Base-by-base conservation (phyloP, 2,113 vertebrate species). In the Ictalurus punctatus region DNA sequence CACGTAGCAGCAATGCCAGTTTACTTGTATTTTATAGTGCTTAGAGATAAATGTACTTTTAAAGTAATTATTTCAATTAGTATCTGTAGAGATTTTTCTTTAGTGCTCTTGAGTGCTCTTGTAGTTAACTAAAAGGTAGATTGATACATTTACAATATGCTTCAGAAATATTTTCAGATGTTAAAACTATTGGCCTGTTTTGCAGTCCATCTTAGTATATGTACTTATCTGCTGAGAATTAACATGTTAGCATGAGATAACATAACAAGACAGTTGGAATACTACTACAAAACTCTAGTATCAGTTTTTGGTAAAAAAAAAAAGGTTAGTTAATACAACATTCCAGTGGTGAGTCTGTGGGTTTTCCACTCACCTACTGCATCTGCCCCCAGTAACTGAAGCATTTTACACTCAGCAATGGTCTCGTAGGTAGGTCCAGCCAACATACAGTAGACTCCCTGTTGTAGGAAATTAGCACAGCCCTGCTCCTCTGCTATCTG, bases 381-480 rank as follows among this genome's bases (percentile, higher is more conserved):
- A 9, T 96, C 96, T 14, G 94, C 95, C 27, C 96, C 95, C 56
- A 96, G 91, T 16, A 0, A 87, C 88, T 93, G 91, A 86, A 96
- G 93, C 37, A 91, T 27, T 88, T 37, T 94, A 92, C 92, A 93
- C 92, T 96, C 96, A 6, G 96, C 96, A 71, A 96, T 92, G 80
- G 95, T 96, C 90, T 96, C 96, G 10, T 90, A 96, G 65, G 92
- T 90, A 2, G 96, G 96, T 5, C 96, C 96, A 12, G 91, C 91
- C 90, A 96, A 0, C 94, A 96, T 96, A 92, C 95, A 95, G 94
- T 96, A 96, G 84, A 96, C 95, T 0, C 96, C 96, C 59, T 95
- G 91, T 76, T 90, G 93, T 78, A 96, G 79, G 88, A 95, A 94
- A 59, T 86, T 76, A 54, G 48, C 27, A 63, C 87, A 95, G 89